phyloP scores from a whole-genome alignment of 2,888 invertebrate genomes.

The Lithophane ornitopus region DNA sequence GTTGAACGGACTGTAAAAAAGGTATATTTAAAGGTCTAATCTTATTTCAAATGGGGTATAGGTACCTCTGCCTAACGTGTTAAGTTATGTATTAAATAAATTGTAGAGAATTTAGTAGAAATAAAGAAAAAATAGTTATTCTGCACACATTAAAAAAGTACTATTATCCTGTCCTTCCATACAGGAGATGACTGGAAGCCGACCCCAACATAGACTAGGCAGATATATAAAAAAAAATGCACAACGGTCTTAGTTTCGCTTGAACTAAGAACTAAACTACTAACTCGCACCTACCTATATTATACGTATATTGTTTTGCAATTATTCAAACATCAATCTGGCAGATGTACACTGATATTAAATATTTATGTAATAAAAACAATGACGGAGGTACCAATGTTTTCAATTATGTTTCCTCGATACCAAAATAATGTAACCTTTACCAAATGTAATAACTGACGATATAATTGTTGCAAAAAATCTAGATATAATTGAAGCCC shows the following conservation, averaged over 20 bases:
- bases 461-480: constrained; percentile 66
- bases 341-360: neutral
- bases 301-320: neutral
- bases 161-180: neutral
- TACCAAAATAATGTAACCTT: constrained; percentile 63
- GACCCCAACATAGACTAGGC: too few species aligned
- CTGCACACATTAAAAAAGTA: neutral
- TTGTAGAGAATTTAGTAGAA: neutral
- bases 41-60: too few species aligned
- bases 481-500: constrained; percentile 55
- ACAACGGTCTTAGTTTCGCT: neutral
- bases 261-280: too few species aligned
- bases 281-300: too few species aligned
- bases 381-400: constrained; percentile 19
- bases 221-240: too few species aligned
- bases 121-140: too few species aligned
- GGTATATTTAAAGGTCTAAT: too few species aligned
- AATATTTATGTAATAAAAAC: constrained; percentile 40
- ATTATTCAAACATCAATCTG: neutral
- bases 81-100: neutral
- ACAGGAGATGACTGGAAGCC: too few species aligned
- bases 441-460: constrained; percentile 56
- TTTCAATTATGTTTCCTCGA: constrained; percentile 34
- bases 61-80: too few species aligned
- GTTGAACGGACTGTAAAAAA: too few species aligned